Conservation (phyloP, 2,113 vertebrate species). For the Labrus mixtus region DNA sequence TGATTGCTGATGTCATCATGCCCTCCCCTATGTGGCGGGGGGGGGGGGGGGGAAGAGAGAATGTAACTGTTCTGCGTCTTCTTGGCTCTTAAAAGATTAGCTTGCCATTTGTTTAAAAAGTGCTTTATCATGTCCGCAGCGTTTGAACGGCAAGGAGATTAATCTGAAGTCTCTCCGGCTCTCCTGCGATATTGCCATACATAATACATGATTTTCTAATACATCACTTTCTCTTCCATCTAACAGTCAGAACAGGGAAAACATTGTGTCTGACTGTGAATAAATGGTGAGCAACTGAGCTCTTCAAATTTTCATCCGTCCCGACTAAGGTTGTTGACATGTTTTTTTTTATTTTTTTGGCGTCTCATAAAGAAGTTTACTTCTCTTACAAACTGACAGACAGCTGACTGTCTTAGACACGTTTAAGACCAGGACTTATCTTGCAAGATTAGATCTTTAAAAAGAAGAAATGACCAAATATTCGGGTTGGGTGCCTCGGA, state of each 20-base stretch:
- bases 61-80: background rate
- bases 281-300: slow-evolving; percentile 1
- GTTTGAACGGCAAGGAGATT: slow-evolving; percentile 28
- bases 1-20: slow-evolving; percentile 35
- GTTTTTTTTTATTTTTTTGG: no score
- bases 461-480: no score
- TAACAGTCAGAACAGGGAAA: slow-evolving; percentile 8
- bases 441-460: no score
- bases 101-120: slow-evolving; percentile 27
- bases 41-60: slow-evolving; percentile 5
- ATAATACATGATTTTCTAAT: slow-evolving; percentile 66
- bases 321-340: background rate
- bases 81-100: slow-evolving; percentile 3
- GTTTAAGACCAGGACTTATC: no score
- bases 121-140: slow-evolving; percentile 13
- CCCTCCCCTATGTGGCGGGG: slow-evolving; percentile 14
- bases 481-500: no score
- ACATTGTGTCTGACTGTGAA: background rate
- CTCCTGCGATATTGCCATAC: slow-evolving; percentile 23
- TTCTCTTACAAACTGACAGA: no score
- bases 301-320: no score
- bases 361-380: no score
- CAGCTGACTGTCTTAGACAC: no score
- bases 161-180: slow-evolving; percentile 39
- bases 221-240: slow-evolving; percentile 29